Evolutionary conservation across 2,113 vertebrate species (phyloP).

Genomic region (Pterocles burchelli): DNA sequence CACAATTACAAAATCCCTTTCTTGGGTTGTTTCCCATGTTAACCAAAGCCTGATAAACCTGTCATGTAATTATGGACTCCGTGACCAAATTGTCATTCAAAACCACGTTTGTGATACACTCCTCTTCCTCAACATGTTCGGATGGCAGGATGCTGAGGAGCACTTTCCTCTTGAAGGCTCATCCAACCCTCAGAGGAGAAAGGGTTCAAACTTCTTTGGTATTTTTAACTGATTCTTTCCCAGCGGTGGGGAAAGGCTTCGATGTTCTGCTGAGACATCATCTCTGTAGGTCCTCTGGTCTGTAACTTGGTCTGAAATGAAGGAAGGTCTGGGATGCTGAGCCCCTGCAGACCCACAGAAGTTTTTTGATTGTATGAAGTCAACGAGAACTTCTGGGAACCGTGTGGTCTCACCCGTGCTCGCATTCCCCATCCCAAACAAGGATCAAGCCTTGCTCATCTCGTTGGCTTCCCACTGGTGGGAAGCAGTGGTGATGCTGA

Average conservation of each 20-base stretch:
- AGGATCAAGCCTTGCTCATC: neutral
- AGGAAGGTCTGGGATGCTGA: neutral
- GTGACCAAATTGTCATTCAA: constrained; percentile 42
- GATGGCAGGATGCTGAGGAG: constrained; percentile 68
- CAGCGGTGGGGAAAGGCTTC: neutral
- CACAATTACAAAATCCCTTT: neutral
- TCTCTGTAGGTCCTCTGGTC: neutral
- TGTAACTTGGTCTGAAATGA: neutral
- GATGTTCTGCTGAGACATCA: neutral
- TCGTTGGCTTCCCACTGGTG: neutral
- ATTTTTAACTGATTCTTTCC: constrained; percentile 22
- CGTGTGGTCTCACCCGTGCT: neutral
- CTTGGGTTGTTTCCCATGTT: constrained; percentile 51
- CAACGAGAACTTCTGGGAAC: neutral
- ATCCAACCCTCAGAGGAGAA: constrained; percentile 34
- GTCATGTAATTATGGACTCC: neutral
- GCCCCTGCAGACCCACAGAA: neutral
- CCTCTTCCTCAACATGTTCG: constrained; percentile 74
- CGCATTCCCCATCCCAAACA: fast-evolving
- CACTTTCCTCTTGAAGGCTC: constrained; percentile 65
- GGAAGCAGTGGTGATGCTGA: neutral
- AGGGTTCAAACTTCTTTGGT: constrained; percentile 16
- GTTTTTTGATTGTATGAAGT: neutral
- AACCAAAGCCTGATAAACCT: neutral
- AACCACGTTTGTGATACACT: constrained; percentile 18